phyloP scores from a whole-genome alignment of 2,888 invertebrate genomes.

The Nomada lathburiana region DNA sequence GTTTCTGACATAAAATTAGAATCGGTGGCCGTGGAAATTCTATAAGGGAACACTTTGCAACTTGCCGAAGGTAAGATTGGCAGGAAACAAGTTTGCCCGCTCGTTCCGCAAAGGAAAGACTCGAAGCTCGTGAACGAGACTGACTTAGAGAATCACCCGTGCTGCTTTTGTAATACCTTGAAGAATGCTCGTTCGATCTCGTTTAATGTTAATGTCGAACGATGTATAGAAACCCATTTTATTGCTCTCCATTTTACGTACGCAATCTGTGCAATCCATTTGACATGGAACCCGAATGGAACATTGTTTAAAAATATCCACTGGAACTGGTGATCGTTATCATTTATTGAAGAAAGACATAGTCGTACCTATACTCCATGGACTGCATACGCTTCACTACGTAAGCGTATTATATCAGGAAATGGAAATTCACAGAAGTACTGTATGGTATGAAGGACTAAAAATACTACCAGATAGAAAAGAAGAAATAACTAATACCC shows the following conservation, averaged over 20 bases:
- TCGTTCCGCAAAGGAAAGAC: neutral
- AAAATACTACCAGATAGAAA: neutral
- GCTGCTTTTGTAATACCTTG: neutral
- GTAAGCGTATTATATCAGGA: too few species aligned
- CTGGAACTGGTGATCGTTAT: neutral
- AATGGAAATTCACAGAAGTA: too few species aligned
- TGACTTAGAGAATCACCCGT: neutral
- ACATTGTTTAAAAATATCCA: neutral
- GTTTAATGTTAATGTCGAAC: neutral
- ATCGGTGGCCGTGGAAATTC: neutral
- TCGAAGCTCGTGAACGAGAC: neutral
- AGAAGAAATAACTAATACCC: too few species aligned
- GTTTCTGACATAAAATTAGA: neutral
- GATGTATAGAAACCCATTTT: neutral
- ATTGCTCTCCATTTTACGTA: neutral
- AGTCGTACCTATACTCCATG: neutral
- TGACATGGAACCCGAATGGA: neutral
- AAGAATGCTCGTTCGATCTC: neutral
- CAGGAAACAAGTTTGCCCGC: conserved; percentile 14
- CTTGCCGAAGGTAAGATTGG: conserved; percentile 6
- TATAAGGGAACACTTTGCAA: neutral
- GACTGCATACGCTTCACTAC: neutral
- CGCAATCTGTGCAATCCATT: neutral
- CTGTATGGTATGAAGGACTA: neutral
- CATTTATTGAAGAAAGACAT: neutral